Percentiles rank a stretch among this genome's conserved stretches.
These are phyloP conservation scores for Lepidurus couesii DNA, from an alignment of 1,140 invertebrate species.

Conservation along the genomic window DNA sequence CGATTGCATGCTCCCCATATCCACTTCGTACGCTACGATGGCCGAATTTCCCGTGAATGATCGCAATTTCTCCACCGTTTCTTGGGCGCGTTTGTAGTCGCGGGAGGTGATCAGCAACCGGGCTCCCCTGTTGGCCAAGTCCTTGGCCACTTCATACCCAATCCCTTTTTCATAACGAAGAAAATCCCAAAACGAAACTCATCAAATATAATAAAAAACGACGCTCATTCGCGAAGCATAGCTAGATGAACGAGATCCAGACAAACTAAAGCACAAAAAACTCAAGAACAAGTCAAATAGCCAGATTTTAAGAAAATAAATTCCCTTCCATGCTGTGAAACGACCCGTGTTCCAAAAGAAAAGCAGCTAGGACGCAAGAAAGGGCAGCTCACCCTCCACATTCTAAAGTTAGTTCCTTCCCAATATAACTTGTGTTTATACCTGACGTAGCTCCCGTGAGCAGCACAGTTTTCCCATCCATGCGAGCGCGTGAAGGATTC, in stretches of 20 bases:
- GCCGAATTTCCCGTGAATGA: conserved; percentile 39
- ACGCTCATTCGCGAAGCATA: no score
- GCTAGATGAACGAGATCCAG: no score
- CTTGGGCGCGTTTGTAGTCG: conserved; percentile 42
- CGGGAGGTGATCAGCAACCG: conserved; percentile 44
- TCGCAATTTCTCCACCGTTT: conserved; percentile 43
- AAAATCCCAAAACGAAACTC: conserved; percentile 6
- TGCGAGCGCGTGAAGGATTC: not conserved
- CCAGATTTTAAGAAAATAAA: not conserved
- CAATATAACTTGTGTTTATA: conserved; percentile 33
- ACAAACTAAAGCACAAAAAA: no score
- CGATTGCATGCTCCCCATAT: conserved; percentile 43
- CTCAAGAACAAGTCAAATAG: not conserved
- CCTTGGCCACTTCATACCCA: conserved; percentile 50
- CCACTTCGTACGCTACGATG: conserved; percentile 42
- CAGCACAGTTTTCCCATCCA: conserved; percentile 50
- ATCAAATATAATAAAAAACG: not conserved
- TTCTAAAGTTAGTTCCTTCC: not conserved
- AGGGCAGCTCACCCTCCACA: not conserved
- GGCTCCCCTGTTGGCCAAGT: conserved; percentile 45
- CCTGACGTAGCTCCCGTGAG: conserved; percentile 54
- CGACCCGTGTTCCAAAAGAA: not conserved
- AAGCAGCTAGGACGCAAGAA: not conserved
- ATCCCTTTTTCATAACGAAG: conserved; percentile 43
- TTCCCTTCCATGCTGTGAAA: not conserved